phyloP scores from a whole-genome alignment of 1,140 invertebrate genomes.

The Penaeus indicus region DNA sequence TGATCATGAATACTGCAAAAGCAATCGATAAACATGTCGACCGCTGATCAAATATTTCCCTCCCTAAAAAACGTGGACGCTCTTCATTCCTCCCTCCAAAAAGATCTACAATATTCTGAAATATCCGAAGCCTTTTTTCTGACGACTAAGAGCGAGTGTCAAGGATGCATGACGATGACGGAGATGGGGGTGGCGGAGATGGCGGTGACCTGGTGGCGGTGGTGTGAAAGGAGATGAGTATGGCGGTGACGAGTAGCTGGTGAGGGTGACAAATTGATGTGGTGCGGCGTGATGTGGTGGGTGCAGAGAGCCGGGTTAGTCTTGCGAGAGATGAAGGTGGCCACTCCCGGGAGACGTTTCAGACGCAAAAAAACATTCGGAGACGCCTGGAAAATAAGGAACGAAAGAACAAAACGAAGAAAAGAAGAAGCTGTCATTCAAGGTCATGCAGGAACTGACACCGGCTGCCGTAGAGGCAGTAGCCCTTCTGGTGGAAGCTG shows the following conservation, averaged over 20 bases:
- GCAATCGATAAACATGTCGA: no score
- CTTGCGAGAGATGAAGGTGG: not conserved
- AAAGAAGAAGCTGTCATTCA: not conserved
- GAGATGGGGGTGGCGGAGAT: constrained; percentile 12
- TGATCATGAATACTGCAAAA: no score
- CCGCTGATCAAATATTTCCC: no score
- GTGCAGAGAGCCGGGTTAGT: not conserved
- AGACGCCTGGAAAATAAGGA: not conserved
- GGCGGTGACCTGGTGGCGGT: constrained; percentile 13
- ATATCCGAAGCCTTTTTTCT: no score
- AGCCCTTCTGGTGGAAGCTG: constrained; percentile 64
- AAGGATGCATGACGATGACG: not conserved
- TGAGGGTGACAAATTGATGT: not conserved
- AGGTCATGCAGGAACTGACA: constrained; percentile 63
- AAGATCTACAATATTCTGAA: no score
- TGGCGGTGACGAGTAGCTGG: constrained; percentile 9
- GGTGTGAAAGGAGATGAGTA: not conserved
- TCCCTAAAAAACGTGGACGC: no score
- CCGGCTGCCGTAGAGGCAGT: constrained; percentile 61
- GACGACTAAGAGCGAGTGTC: no score
- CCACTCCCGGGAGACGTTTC: not conserved
- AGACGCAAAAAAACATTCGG: not conserved
- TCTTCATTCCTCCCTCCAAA: no score
- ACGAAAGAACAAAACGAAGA: not conserved
- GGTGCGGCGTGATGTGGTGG: not conserved